phyloP scores from a whole-genome alignment of 1,140 invertebrate species.

The Trichonephila clavipes region DNA sequence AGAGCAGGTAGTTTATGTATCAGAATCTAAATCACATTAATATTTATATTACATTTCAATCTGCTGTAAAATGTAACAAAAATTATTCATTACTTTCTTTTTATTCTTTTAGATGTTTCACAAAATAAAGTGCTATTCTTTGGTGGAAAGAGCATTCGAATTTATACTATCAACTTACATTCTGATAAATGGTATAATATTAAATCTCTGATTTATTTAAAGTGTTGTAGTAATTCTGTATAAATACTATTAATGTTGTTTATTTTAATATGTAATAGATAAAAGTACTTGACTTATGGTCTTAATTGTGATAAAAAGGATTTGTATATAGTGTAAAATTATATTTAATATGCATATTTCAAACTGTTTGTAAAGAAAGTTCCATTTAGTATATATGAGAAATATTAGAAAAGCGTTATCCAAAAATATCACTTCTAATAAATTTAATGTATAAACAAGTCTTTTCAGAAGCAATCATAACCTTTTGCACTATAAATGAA shows the following conservation, averaged over 20 bases:
- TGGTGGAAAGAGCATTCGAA: conserved; percentile 50
- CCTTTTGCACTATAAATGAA: too few relatives aligned
- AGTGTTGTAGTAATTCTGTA: neutral
- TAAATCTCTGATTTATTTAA: neutral
- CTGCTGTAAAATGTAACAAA: neutral
- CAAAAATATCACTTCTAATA: too few relatives aligned
- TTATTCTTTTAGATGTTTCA: neutral
- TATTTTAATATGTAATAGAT: neutral
- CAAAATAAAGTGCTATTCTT: conserved; percentile 32
- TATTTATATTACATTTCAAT: neutral
- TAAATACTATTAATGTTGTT: neutral
- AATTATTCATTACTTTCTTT: neutral
- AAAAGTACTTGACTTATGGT: neutral
- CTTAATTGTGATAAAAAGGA: too few relatives aligned
- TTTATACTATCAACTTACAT: neutral
- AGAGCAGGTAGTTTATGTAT: neutral
- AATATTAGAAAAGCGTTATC: too few relatives aligned
- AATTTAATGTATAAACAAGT: too few relatives aligned
- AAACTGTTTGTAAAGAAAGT: neutral
- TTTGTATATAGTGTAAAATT: neutral
- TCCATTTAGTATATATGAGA: neutral
- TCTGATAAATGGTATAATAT: neutral
- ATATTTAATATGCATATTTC: neutral
- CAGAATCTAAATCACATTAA: neutral
- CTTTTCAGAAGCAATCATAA: too few relatives aligned